These are phyloP conservation scores for Gadus chalcogrammus DNA, from an alignment of 2,113 vertebrate species.

Conservation along the genomic window DNA sequence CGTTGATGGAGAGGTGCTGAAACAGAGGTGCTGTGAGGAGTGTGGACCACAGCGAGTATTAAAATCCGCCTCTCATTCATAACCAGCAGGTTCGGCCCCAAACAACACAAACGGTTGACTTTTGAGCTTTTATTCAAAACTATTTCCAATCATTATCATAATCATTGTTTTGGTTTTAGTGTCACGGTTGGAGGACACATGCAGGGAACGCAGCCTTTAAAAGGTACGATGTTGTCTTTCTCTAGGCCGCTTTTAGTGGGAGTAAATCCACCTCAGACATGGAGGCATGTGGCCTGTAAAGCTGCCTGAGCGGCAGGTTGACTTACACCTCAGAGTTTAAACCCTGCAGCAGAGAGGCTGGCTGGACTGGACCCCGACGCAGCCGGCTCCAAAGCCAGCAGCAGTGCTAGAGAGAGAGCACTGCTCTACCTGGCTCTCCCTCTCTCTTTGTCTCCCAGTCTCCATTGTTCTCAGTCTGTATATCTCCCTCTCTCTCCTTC, in stretches of 20 bases:
- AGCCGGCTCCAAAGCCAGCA: constrained; percentile 1
- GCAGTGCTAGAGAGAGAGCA: constrained; percentile 11
- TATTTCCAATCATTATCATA: too few species aligned
- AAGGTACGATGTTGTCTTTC: not conserved
- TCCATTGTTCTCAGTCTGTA: not conserved
- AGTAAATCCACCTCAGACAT: not conserved
- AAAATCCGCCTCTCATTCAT: too few species aligned
- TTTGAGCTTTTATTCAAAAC: too few species aligned
- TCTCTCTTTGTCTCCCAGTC: not conserved
- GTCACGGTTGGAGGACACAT: too few species aligned
- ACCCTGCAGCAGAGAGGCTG: constrained; percentile 1
- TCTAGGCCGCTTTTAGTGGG: not conserved
- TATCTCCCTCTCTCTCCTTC: not conserved
- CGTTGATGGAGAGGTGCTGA: not conserved
- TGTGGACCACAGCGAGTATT: too few species aligned
- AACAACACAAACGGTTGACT: too few species aligned
- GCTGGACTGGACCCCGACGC: not conserved
- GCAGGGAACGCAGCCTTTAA: not conserved
- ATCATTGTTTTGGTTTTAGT: too few species aligned
- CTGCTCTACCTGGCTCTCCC: not conserved
- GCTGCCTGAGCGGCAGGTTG: not conserved
- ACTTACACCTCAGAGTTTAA: not conserved
- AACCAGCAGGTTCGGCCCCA: too few species aligned
- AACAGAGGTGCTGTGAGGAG: not conserved
- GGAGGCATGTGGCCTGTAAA: not conserved